Conservation (phyloP, 2,113 vertebrate species). For the Fulica atra region DNA sequence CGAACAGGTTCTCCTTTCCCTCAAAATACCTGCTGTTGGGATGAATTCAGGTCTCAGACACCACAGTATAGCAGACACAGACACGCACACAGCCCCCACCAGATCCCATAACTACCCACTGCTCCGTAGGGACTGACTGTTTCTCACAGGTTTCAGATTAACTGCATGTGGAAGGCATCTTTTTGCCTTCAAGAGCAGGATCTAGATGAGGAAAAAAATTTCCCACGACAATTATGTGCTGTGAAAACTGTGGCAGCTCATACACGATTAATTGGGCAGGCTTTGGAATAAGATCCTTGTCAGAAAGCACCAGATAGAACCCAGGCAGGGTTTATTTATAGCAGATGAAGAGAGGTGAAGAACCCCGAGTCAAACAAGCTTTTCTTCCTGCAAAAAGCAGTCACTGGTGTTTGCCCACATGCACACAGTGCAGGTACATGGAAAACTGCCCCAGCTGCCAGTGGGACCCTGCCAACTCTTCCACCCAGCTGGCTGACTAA, state of each 20-base stretch:
- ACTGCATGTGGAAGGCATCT: accelerated
- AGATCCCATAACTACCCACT: not conserved
- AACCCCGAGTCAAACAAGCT: not conserved
- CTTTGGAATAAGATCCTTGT: not conserved
- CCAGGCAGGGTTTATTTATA: not conserved
- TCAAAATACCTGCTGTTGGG: not conserved
- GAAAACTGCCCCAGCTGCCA: not conserved
- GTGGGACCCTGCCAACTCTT: not conserved
- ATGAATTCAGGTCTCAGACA: not conserved
- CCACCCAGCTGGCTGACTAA: not conserved
- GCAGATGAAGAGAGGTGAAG: not conserved
- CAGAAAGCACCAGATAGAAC: not conserved
- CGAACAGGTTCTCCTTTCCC: not conserved
- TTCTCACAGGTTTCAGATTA: not conserved
- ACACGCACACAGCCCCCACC: not conserved
- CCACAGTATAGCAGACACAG: not conserved
- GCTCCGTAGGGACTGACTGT: accelerated
- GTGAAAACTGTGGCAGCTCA: not conserved
- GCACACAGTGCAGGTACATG: not conserved
- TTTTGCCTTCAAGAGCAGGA: not conserved
- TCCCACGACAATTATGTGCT: not conserved
- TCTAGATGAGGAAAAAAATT: not conserved
- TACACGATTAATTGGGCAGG: not conserved
- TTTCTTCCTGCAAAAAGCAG: not conserved
- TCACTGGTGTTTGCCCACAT: not conserved